These are phyloP conservation scores for Enteromius afrohamiltoni DNA, from an alignment of 2,797 vertebrate genomes.

Conservation along the genomic window DNA sequence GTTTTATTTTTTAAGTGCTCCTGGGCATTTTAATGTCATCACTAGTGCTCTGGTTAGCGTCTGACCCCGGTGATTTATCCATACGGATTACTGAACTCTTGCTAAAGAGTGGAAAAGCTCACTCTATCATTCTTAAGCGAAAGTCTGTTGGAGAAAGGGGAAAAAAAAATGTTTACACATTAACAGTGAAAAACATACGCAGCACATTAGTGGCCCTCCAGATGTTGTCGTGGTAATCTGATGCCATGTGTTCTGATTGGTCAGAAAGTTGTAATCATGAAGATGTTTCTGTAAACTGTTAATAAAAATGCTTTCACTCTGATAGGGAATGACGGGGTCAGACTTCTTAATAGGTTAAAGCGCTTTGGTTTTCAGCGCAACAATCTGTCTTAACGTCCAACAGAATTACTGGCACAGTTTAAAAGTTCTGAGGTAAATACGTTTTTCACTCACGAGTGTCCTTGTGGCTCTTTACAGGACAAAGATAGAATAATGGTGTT, in stretches of 20 bases:
- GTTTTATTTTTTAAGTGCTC: conserved; percentile 54
- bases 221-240: conserved; percentile 73
- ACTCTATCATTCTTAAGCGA: conserved; percentile 54
- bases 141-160: conserved; percentile 33
- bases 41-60: conserved; percentile 43
- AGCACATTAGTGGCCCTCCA: conserved; percentile 68
- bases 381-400: conserved; percentile 28
- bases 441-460: conserved; percentile 7
- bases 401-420: conserved; percentile 29
- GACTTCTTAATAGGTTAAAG: conserved; percentile 37
- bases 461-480: conserved; percentile 12
- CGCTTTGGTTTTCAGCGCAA: conserved; percentile 6
- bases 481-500: not conserved
- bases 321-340: conserved; percentile 34
- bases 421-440: conserved; percentile 34
- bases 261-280: conserved; percentile 70
- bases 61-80: conserved; percentile 50
- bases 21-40: conserved; percentile 45
- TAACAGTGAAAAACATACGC: conserved; percentile 73
- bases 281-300: conserved; percentile 57
- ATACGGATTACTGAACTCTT: conserved; percentile 62
- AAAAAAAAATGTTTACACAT: conserved; percentile 68
- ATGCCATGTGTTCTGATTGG: conserved; percentile 62
- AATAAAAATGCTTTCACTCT: conserved; percentile 60
- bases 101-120: conserved; percentile 53